Conservation (phyloP, 2,113 vertebrate genomes). For the Actinemys pallida region DNA sequence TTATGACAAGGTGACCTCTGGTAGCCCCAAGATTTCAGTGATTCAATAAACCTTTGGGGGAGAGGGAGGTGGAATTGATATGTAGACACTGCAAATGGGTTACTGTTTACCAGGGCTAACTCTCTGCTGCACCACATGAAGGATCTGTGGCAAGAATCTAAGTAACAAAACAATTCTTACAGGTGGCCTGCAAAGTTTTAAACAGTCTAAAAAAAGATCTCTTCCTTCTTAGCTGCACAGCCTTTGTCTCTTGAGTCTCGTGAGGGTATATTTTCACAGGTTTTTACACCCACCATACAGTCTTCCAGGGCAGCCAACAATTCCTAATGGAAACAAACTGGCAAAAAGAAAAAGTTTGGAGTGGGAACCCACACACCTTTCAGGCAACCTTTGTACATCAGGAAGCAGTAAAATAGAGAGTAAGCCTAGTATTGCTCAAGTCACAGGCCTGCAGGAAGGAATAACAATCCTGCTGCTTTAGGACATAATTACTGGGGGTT, state of each 20-base stretch:
- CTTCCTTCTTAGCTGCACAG: neutral
- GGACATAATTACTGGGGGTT: neutral
- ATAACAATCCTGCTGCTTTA: neutral
- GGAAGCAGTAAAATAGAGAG: neutral
- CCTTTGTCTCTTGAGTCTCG: neutral
- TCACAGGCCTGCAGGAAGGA: neutral
- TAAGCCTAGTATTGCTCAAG: neutral
- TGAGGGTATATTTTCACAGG: neutral
- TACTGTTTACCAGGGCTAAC: neutral
- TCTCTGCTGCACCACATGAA: neutral
- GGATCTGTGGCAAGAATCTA: neutral
- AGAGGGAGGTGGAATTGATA: neutral
- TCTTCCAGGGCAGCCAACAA: neutral
- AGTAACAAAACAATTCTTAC: neutral
- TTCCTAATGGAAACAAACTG: neutral
- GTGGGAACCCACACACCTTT: no score
- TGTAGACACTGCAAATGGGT: neutral
- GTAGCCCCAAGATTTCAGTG: neutral
- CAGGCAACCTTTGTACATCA: neutral
- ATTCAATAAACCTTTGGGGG: neutral
- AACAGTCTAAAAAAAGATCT: neutral
- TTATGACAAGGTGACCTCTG: neutral
- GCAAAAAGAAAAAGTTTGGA: neutral
- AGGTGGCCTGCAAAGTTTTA: neutral
- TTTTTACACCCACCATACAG: neutral